Evolutionary conservation across 2,888 invertebrate species (phyloP), one percentile per base, ranked within the genome.

Genomic region (Eremobia ochroleuca): DNA sequence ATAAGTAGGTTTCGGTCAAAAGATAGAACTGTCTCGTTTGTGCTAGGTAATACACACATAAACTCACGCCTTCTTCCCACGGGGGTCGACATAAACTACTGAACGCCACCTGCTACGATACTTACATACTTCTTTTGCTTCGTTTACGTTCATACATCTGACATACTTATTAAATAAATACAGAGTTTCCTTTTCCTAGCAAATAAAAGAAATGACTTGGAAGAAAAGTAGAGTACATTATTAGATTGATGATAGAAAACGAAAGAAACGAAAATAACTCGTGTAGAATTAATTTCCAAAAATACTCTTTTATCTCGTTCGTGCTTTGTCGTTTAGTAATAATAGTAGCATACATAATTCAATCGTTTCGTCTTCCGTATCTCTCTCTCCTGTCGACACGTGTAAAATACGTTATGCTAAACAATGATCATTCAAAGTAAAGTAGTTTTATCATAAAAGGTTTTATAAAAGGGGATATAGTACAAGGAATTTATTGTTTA

Each of bases 281-380:
- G 58, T 69, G 46, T 37, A 68, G 25, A 72, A 2, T 34, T 34
- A 9, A 25, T 71, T 37, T 58, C 25, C 8, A 31, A 34, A 61
- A 52, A 46, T 40, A 79, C 28, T 6, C 21, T 25, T 8, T 25
- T 11, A 40, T 40, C 37, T 70, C 11, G 43, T 11, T 31, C 21
- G 15, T 40, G 37, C 18, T 46, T 46, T 15, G 15, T 0, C 5
- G 62, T 15, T 59, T n/a, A 49, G 4, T 13, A 18, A 49, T 28
- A 37, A 40, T 18, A 77, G 46, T 25, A 31, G 25, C 13, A 59
- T 55, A 37, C 37, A 73, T 55, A n/a, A 40, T 31, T 73, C 11
- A 40, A 3, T n/a, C n/a, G 43, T 18, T 6, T 8, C 18, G 4
- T 37, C 9, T 31, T 52, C 0, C 0, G 28, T 70, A 40, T 31